Percentiles rank a stretch among this genome's conserved stretches.
Conservation (phyloP, 2,888 invertebrate genomes). For the Camponotus fellah region DNA sequence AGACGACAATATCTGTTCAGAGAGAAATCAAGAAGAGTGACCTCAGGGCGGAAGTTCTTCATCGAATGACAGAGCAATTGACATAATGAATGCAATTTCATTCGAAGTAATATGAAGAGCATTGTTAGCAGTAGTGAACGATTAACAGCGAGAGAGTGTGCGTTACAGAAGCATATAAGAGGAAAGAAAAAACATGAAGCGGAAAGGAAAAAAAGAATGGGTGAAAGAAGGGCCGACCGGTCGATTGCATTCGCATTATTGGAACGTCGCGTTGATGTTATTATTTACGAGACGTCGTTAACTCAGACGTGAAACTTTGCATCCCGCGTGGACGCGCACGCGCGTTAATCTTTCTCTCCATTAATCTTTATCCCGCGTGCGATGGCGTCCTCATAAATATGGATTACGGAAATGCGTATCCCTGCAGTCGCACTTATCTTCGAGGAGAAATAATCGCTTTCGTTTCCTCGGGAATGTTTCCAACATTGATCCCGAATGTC, state of each 20-base stretch:
- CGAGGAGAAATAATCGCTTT: conserved; percentile 59
- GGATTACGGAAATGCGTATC: conserved; percentile 72
- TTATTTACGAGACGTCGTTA: conserved; percentile 77
- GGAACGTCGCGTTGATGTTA: conserved; percentile 73
- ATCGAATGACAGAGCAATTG: conserved; percentile 75
- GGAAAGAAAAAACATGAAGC: conserved; percentile 12
- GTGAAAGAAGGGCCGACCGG: conserved; percentile 41
- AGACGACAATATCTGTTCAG: background rate
- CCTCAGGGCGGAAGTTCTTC: conserved; percentile 69
- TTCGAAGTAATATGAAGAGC: conserved; percentile 70
- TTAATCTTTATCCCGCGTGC: conserved; percentile 59
- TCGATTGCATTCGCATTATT: conserved; percentile 75
- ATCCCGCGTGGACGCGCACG: conserved; percentile 31
- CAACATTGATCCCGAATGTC: conserved; percentile 25
- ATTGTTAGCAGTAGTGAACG: conserved; percentile 72
- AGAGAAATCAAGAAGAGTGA: conserved; percentile 52
- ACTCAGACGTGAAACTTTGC: conserved; percentile 62
- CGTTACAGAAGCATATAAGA: conserved; percentile 20
- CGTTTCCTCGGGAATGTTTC: conserved; percentile 34
- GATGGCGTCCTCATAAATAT: conserved; percentile 68
- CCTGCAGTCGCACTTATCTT: conserved; percentile 51
- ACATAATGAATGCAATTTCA: conserved; percentile 79
- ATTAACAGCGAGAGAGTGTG: conserved; percentile 62
- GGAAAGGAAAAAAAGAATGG: conserved; percentile 9
- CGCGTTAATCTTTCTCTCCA: conserved; percentile 63